phyloP scores from a whole-genome alignment of 2,888 invertebrate species.

The Xestoiulus laeticollis region DNA sequence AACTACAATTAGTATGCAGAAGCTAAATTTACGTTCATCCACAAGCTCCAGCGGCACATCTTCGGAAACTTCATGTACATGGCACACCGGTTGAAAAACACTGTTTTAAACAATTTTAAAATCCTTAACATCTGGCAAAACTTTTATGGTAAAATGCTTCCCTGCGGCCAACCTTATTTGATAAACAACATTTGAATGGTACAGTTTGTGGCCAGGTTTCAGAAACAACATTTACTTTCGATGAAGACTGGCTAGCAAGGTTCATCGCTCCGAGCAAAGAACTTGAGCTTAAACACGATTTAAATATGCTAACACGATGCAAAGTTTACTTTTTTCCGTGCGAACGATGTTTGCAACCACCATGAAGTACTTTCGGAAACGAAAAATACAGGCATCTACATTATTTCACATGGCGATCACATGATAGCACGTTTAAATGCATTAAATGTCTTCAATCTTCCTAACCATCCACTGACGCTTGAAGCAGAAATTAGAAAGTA shows the following conservation, averaged over 20 bases:
- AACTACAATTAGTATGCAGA: no score
- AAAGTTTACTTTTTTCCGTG: not conserved
- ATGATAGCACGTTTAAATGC: no score
- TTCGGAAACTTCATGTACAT: no score
- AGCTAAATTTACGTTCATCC: no score
- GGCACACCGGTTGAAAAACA: no score
- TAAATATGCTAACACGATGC: not conserved
- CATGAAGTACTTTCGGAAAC: not conserved
- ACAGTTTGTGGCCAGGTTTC: not conserved
- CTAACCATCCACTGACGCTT: no score
- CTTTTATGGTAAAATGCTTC: not conserved
- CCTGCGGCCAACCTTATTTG: conserved; percentile 17
- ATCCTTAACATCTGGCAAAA: no score
- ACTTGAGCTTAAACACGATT: not conserved
- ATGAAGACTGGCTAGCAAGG: not conserved
- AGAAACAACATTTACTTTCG: not conserved
- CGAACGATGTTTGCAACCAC: not conserved
- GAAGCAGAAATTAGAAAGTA: no score
- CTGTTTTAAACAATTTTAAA: no score
- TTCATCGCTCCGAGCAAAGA: not conserved
- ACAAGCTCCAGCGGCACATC: no score
- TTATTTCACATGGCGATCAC: not conserved
- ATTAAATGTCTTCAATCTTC: no score
- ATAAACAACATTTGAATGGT: not conserved
- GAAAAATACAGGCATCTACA: not conserved